Evolutionary conservation across 2,797 vertebrate species (phyloP).

Genomic region (Chelmon rostratus): DNA sequence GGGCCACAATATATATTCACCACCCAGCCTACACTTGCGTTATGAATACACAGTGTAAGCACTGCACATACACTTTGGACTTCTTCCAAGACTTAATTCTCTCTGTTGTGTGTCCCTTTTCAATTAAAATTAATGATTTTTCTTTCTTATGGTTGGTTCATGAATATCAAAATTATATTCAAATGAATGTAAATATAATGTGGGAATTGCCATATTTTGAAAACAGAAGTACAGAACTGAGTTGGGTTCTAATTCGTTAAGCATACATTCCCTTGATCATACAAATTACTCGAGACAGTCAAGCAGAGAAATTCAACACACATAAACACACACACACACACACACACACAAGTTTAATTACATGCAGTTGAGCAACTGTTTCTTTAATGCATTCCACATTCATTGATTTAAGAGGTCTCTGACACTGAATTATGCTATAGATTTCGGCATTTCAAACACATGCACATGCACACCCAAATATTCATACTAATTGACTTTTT

Average conservation of each 20-base stretch:
- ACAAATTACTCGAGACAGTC: slow-evolving; percentile 78
- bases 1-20: slow-evolving; percentile 62
- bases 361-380: slow-evolving; percentile 79
- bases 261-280: slow-evolving; percentile 79
- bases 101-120: slow-evolving; percentile 76
- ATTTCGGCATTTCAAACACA: slow-evolving; percentile 74
- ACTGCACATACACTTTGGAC: slow-evolving; percentile 64
- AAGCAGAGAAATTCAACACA: slow-evolving; percentile 64
- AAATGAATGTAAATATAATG: slow-evolving; percentile 81
- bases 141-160: slow-evolving; percentile 72
- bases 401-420: slow-evolving; percentile 77
- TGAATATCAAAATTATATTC: slow-evolving; percentile 83
- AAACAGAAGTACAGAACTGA: slow-evolving; percentile 68
- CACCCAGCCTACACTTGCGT: slow-evolving; percentile 57
- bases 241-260: slow-evolving; percentile 77
- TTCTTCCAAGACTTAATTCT: slow-evolving; percentile 73
- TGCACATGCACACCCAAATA: slow-evolving; percentile 58
- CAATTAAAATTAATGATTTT: slow-evolving; percentile 84
- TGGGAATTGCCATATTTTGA: slow-evolving; percentile 78
- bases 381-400: slow-evolving; percentile 75
- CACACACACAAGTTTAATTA: slow-evolving; percentile 71
- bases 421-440: slow-evolving; percentile 77
- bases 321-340: slow-evolving; percentile 35
- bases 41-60: slow-evolving; percentile 57
- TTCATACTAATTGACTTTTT: slow-evolving; percentile 78